Evolutionary conservation across 2,113 vertebrate genomes (phyloP).

Genomic region (Dipodomys stephensi): DNA sequence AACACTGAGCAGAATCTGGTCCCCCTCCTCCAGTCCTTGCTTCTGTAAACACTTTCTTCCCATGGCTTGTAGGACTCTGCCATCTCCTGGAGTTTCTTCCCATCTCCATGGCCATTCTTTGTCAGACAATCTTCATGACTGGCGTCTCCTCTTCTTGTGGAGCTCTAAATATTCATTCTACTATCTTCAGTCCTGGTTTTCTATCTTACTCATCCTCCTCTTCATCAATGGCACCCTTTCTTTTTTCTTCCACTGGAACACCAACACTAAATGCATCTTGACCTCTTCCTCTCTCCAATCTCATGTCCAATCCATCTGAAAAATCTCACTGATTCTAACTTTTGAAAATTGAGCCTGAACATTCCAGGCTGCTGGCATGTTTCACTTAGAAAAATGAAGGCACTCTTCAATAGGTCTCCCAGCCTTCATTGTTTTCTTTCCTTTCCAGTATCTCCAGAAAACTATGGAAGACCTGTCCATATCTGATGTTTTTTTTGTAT

Average conservation of each 20-base stretch:
- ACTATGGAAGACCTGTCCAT: too few relatives aligned
- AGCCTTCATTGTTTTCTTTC: neutral
- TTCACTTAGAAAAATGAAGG: neutral
- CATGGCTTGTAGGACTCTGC: neutral
- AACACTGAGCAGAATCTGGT: neutral
- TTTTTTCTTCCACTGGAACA: neutral
- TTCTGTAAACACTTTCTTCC: neutral
- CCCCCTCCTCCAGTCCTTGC: too few relatives aligned
- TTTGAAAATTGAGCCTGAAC: neutral
- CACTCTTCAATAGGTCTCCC: neutral
- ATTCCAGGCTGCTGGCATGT: too few relatives aligned
- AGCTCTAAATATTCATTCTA: neutral
- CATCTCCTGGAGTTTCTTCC: neutral
- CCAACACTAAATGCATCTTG: neutral
- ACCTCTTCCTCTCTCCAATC: neutral
- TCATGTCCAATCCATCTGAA: neutral
- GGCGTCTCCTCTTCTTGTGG: neutral
- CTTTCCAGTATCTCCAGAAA: neutral
- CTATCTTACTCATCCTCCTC: neutral
- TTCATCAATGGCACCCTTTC: neutral
- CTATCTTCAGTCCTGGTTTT: neutral
- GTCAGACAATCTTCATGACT: neutral
- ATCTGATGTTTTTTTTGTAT: neutral
- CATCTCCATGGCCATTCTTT: neutral
- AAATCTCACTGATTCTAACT: neutral